Percentiles rank a stretch among this genome's conserved stretches.
Conservation (phyloP, 2,888 invertebrate species). For the Eurois occulta region DNA sequence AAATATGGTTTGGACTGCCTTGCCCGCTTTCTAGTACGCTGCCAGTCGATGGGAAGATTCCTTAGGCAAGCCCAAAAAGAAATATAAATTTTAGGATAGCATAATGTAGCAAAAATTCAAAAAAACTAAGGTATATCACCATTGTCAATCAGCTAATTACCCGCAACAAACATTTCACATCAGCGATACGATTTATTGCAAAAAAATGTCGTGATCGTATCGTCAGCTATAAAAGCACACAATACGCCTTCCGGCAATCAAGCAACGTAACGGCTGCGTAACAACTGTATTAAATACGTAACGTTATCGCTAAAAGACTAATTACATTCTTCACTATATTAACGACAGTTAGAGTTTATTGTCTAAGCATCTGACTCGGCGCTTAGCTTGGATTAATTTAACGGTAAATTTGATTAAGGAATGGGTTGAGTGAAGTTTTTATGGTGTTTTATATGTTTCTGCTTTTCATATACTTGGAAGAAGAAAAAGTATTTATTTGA, state of each 20-base stretch:
- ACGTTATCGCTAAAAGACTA: slow-evolving; percentile 73
- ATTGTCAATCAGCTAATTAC: background rate
- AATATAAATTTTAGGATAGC: too few relatives aligned
- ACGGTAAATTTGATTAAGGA: slow-evolving; percentile 13
- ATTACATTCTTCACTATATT: slow-evolving; percentile 69
- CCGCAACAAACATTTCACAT: background rate
- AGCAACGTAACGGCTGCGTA: slow-evolving; percentile 74
- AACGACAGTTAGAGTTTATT: slow-evolving; percentile 60
- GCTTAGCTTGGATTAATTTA: slow-evolving; percentile 43
- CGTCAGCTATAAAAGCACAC: slow-evolving; percentile 41
- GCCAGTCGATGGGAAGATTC: background rate
- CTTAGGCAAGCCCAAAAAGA: background rate
- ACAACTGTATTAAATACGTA: slow-evolving; percentile 76
- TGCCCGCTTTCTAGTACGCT: too few relatives aligned
- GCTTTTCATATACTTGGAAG: too few relatives aligned
- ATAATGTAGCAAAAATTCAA: background rate
- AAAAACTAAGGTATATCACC: background rate
- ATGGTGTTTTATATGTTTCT: background rate
- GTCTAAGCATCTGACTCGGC: slow-evolving; percentile 31
- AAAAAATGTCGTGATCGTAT: slow-evolving; percentile 36
- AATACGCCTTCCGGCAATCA: slow-evolving; percentile 65
- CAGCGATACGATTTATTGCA: background rate
- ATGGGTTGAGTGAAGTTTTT: background rate
- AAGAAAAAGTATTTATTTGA: too few relatives aligned
- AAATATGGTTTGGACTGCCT: too few relatives aligned